phyloP scores from a whole-genome alignment of 2,797 vertebrate species.

The Astyanax mexicanus region DNA sequence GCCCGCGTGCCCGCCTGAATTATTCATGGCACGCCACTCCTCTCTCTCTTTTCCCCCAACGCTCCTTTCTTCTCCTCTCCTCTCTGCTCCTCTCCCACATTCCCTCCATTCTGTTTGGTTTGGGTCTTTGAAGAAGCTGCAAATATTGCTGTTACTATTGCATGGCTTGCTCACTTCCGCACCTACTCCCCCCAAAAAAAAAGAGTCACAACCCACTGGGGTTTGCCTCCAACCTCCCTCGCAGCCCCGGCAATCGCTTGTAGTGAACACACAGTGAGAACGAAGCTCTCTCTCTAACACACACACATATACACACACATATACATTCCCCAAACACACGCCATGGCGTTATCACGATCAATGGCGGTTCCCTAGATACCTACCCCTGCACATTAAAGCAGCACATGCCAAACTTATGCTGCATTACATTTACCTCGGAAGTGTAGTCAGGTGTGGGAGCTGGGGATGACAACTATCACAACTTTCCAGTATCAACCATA shows the following conservation, averaged over 20 bases:
- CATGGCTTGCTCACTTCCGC: background rate
- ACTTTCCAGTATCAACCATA: no score
- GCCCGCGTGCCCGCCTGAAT: constrained; percentile 45
- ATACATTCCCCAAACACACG: background rate
- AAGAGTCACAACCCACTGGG: background rate
- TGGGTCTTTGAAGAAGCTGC: background rate
- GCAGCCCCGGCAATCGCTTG: background rate
- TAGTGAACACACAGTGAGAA: background rate
- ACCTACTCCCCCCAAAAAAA: background rate
- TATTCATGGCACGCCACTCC: constrained; percentile 49
- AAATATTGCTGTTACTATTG: background rate
- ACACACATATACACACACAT: no score
- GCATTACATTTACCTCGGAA: no score
- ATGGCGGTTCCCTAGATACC: background rate
- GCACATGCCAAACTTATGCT: no score
- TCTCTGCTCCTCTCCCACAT: constrained; percentile 14
- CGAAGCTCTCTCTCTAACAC: background rate
- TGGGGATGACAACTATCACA: no score
- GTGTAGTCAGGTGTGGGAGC: no score
- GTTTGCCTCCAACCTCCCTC: background rate
- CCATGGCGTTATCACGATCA: background rate
- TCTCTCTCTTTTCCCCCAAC: constrained; percentile 20
- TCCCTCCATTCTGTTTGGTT: constrained; percentile 14
- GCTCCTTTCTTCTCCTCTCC: background rate
- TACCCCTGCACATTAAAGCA: background rate